Evolutionary conservation across 2,113 vertebrate species (phyloP), one percentile per base, ranked within the genome.

Genomic region (Steatornis caripensis): DNA sequence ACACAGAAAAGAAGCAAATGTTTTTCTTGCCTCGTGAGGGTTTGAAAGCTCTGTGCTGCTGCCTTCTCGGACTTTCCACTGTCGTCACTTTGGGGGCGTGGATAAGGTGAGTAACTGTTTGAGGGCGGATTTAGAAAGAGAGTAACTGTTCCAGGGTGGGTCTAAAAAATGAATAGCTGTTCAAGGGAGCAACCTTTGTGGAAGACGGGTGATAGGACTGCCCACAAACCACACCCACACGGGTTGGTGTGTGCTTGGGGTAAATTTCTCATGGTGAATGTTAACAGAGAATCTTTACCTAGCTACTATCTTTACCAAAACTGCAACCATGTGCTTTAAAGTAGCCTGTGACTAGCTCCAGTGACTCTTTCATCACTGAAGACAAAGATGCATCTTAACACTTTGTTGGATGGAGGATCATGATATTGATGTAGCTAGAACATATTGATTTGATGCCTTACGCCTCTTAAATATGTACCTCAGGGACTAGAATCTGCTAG

Each of bases 81-180:
- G 96, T 97, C 96, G 95, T 96, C 96, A 96, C 95, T 95, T 96
- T 96, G 89, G 95, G 96, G 96, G 95, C 95, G 94, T 97, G 95
- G 95, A 96, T 97, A 96, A 95, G 93, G 94, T 97, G 97, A 85
- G 87, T 94, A 94, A 94, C 90, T 93, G 87, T 92, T 85, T 93
- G 89, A 84, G 92, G 90, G 94, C 0, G 79, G 91, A 95, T 94
- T 97, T 95, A 96, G 88, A 95, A 84, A 96, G 96, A 95, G 49
- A 94, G 57, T 97, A 96, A 97, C 95, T 96, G 96, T 97, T 97
- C 96, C 94, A 94, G 82, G 60, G 91, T 88, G 97, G 91, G 78
- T 95, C 57, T 89, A 70, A 95, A 76, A 89, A 90, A 97, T 83
- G 49, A 82, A 8, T 43, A 77, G 55, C 78, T 93, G 71, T 95